Evolutionary conservation across 2,113 vertebrate species (phyloP).

Genomic region (Eulemur macaco): DNA sequence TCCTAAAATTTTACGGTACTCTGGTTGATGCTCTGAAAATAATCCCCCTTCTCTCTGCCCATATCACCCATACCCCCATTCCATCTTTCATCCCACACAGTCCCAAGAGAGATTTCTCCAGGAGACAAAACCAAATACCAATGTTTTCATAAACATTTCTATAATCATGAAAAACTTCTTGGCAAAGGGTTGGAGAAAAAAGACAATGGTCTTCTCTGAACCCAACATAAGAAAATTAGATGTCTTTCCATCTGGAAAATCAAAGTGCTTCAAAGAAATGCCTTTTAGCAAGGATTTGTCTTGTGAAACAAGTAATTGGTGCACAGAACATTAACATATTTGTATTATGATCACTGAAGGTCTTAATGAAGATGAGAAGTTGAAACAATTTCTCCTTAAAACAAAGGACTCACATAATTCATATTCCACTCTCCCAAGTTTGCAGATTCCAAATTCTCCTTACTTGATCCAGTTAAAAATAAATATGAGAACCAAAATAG

Average conservation of each 20-base stretch:
- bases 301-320: conserved; percentile 24
- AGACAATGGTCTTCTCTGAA: conserved; percentile 35
- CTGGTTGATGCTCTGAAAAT: neutral
- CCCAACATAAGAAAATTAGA: conserved; percentile 48
- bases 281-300: conserved; percentile 16
- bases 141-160: conserved; percentile 43
- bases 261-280: neutral
- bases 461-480: conserved; percentile 59
- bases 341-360: conserved; percentile 29
- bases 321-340: conserved; percentile 26
- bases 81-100: conserved; percentile 57
- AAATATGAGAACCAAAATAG: conserved; percentile 65
- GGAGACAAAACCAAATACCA: conserved; percentile 46
- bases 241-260: conserved; percentile 48
- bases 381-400: conserved; percentile 65
- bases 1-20: neutral
- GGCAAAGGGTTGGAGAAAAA: conserved; percentile 14
- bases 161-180: conserved; percentile 43
- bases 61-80: neutral
- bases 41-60: neutral
- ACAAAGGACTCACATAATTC: conserved; percentile 67
- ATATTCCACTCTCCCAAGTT: conserved; percentile 50
- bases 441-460: conserved; percentile 64
- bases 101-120: conserved; percentile 52
- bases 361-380: conserved; percentile 16